Evolutionary conservation across 2,888 invertebrate genomes (phyloP).

Genomic region (Andrena chrysosceles): DNA sequence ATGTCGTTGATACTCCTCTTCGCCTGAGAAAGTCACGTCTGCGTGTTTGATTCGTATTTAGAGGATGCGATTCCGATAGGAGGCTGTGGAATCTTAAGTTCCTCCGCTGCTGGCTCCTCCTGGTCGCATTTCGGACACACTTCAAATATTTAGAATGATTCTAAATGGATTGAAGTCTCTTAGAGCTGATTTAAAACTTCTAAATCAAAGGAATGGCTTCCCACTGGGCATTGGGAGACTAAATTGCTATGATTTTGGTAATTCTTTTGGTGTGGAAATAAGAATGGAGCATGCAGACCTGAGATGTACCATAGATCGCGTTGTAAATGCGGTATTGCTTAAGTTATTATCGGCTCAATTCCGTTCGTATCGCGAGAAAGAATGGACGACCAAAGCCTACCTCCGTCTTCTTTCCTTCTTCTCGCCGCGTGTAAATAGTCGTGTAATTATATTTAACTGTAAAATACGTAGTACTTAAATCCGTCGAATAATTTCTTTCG

Average conservation of each 20-base stretch:
- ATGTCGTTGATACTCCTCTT: not conserved
- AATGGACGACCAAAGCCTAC: not conserved
- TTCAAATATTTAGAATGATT: no score
- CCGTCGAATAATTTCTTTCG: not conserved
- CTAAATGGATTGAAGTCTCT: no score
- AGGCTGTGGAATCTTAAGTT: no score
- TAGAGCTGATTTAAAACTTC: no score
- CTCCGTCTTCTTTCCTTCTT: not conserved
- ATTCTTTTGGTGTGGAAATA: not conserved
- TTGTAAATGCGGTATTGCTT: conserved; percentile 50
- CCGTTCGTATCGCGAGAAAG: not conserved
- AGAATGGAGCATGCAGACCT: not conserved
- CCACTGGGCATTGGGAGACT: no score
- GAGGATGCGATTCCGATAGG: not conserved
- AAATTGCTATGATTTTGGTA: not conserved
- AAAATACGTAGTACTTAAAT: conserved; percentile 14
- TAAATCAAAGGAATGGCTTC: no score
- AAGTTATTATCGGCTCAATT: conserved; percentile 44
- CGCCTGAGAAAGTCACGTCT: not conserved
- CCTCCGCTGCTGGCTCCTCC: no score
- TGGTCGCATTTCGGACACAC: no score
- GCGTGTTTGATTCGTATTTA: conserved; percentile 12
- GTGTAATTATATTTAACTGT: conserved; percentile 46
- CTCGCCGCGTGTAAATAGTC: conserved; percentile 42
- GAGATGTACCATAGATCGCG: conserved; percentile 30